Evolutionary conservation across 2,113 vertebrate species (phyloP).

Genomic region (Rhineura floridana): DNA sequence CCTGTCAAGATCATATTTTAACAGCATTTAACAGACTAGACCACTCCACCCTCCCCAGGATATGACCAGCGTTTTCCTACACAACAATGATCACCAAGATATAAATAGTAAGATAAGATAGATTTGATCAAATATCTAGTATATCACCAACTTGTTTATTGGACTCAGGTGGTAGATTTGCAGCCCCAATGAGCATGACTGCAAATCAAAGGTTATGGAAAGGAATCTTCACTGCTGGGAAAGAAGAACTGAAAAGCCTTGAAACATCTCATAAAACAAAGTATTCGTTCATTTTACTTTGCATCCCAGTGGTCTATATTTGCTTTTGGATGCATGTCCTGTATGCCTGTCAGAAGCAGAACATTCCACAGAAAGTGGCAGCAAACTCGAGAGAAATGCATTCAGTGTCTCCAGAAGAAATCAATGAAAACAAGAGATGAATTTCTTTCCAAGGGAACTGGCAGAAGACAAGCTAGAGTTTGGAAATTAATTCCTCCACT

Average conservation of each 20-base stretch:
- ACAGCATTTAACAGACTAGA: background rate
- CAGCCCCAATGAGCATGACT: background rate
- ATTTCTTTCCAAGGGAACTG: constrained; percentile 10
- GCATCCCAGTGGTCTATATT: background rate
- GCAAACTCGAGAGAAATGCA: background rate
- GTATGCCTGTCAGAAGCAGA: constrained; percentile 3
- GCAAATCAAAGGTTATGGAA: constrained; percentile 24
- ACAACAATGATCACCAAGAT: background rate
- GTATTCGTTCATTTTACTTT: constrained; percentile 18
- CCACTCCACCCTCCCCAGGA: background rate
- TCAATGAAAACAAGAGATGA: accelerated
- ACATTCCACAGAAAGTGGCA: constrained; percentile 30
- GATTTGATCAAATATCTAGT: constrained; percentile 7
- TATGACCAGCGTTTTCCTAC: background rate
- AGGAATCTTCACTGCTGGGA: background rate
- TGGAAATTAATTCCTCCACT: background rate
- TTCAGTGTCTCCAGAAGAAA: constrained; percentile 17
- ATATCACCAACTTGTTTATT: constrained; percentile 21
- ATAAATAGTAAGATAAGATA: constrained; percentile 24
- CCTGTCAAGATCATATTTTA: constrained; percentile 18
- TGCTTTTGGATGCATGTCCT: constrained; percentile 24
- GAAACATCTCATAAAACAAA: constrained; percentile 23
- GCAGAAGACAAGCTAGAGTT: accelerated
- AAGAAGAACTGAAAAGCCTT: constrained; percentile 8
- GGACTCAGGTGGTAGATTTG: constrained; percentile 12